phyloP scores from a whole-genome alignment of 1,140 invertebrate species.

The Calycopis cecrops region DNA sequence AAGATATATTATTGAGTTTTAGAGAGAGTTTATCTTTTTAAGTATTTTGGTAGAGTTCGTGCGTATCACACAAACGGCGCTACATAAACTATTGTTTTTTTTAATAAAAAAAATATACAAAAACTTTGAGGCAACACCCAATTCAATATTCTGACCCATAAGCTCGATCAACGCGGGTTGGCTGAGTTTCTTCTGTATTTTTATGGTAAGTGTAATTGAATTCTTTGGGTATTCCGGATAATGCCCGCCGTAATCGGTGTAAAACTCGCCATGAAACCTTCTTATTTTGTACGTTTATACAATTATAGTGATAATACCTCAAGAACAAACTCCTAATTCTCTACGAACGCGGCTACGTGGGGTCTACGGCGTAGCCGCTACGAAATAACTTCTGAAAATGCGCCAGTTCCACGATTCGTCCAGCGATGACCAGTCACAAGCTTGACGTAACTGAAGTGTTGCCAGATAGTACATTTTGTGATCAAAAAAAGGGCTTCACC shows the following conservation, averaged over 20 bases:
- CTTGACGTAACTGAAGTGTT: constrained; percentile 58
- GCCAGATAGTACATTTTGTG: constrained; percentile 17
- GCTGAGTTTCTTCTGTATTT: constrained; percentile 7
- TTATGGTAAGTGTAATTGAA: constrained; percentile 11
- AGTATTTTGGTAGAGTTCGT: too few relatives aligned
- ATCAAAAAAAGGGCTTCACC: neutral
- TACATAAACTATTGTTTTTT: too few relatives aligned
- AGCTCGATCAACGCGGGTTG: constrained; percentile 2
- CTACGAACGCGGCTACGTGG: too few relatives aligned
- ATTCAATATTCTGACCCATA: constrained; percentile 12
- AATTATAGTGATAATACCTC: too few relatives aligned
- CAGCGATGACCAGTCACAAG: constrained; percentile 73
- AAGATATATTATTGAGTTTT: neutral
- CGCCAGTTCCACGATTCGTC: constrained; percentile 74
- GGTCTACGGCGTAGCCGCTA: too few relatives aligned
- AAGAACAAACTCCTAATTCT: too few relatives aligned
- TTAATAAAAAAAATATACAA: too few relatives aligned
- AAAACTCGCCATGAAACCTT: neutral
- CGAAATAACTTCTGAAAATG: constrained; percentile 73
- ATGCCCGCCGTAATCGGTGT: neutral
- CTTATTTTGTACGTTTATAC: neutral
- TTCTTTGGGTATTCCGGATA: constrained; percentile 1
- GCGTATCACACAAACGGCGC: too few relatives aligned
- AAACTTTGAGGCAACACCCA: neutral
- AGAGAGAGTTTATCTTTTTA: too few relatives aligned